phyloP scores from a whole-genome alignment of 2,888 invertebrate genomes.

The Cosmopolites sordidus region DNA sequence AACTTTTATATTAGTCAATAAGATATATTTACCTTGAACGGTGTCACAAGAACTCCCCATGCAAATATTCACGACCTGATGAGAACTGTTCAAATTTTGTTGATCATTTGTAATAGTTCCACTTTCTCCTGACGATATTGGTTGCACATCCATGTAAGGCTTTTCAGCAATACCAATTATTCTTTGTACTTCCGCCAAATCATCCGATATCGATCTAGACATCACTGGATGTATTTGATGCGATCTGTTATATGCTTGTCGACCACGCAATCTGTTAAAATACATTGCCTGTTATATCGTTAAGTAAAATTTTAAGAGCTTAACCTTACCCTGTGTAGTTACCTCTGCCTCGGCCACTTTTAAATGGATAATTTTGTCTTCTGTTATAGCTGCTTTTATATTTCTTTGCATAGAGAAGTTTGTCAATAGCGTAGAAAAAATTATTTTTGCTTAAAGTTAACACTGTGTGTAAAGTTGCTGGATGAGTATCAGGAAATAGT shows the following conservation, averaged over 20 bases:
- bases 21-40: too few relatives aligned
- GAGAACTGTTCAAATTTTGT: not conserved
- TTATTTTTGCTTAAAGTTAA: constrained; percentile 44
- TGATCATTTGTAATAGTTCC: not conserved
- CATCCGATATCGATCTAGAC: constrained; percentile 11
- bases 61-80: constrained; percentile 9
- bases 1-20: too few relatives aligned
- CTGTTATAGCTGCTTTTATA: constrained; percentile 29
- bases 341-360: constrained; percentile 6
- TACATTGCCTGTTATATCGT: too few relatives aligned
- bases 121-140: constrained; percentile 2
- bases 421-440: constrained; percentile 45
- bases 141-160: constrained; percentile 12
- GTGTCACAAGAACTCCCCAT: constrained; percentile 2
- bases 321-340: constrained; percentile 9
- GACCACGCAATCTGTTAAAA: constrained; percentile 8
- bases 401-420: constrained; percentile 43
- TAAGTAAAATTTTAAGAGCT: too few relatives aligned
- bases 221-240: constrained; percentile 4
- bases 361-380: constrained; percentile 5
- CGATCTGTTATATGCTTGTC: constrained; percentile 1
- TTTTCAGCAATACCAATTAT: constrained; percentile 19
- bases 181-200: constrained; percentile 17
- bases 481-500: constrained; percentile 47
- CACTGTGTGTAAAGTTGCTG: constrained; percentile 46